Base-by-base conservation (phyloP, 2,113 vertebrate species). In the Anser brachyrhynchus region DNA sequence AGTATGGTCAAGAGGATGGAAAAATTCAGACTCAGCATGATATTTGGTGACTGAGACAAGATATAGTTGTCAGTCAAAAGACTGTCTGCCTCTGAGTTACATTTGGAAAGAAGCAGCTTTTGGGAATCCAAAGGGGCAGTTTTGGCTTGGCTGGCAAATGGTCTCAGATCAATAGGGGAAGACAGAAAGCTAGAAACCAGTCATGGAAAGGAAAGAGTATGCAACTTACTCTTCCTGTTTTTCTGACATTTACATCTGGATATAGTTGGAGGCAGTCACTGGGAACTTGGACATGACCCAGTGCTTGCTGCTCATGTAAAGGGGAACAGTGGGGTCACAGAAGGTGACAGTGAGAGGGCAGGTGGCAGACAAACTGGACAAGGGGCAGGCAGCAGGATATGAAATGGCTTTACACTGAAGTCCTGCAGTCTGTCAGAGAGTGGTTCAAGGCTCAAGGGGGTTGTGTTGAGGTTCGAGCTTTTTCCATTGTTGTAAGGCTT, bases 301-400 rank as follows among this genome's bases (percentile, higher is more conserved):
- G 4, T 8, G 13, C 19, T 86, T 64, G 61, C 43, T 39, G 10
- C 8, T 66, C 28, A 43, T 66, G 29, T 76, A 54, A 33, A 75
- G 35, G 28, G 31, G 13, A 82, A 1, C 22, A 26, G 10, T 62
- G 85, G 64, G 11, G 35, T 20, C 13, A 16, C 37, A 44, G 41
- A 39, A 64, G 10, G 17, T 8, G 23, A 1, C 0, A n/a, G 7
- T 11, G 18, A 29, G 26, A 59, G 23, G 3, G 3, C 6, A 11
- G 3, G 13, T 57, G 57, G 12, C 41, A 71, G 55, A 58, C n/a
- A 23, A 49, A 9, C 44, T 74, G 64, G 22, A 18, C 15, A 44
- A 66, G 25, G 33, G 5, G 29, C 54, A 61, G 70, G 65, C 57
- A 25, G 6, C 1, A 1, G 23, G 8, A 23, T 55, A 76, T 26